Base-by-base conservation (phyloP, 92 coral and sea anemone species). In the Actinernus sp. region DNA sequence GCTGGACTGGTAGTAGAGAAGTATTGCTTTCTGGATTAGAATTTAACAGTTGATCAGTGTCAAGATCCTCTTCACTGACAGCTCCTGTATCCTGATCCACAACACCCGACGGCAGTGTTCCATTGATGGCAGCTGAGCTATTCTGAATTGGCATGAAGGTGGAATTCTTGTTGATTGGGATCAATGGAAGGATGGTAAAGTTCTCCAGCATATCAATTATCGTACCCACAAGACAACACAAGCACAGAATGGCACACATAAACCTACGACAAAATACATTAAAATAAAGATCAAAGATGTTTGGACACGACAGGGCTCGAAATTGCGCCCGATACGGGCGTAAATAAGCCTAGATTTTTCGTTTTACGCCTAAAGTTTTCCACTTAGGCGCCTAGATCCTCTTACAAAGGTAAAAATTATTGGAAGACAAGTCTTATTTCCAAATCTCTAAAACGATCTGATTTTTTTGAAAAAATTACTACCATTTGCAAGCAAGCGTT, bases 171-270 rank as follows among this genome's bases (percentile, higher is more conserved):
- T 45, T 45, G 8, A 17, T 18, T 4, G 52, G 18, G 19, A 45
- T 12, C 10, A 45, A 12, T 27, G 20, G 13, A 13, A 36, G 22
- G 44, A 70, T 17, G 26, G 34, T 19, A 23, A 18, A 8, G n/a
- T 20, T 45, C 38, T 70, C 56, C 4, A 55, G 14, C 31, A 69
- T 13, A 20, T 80, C 87, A 26, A 80, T 13, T 7, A 80, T 1
- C 11, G 87, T 80, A 29, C 87, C 87, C 62, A 57, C 24, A 9
- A 80, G 45, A 26, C 80, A 62, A 24, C 62, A 28, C 1, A 71
- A 20, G 45, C 62, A 55, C 36, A 80, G 58, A 14, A 80, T 19
- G 25, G 66, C 73, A 55, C 78, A 80, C 46, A 80, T 49, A 26
- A 55, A 47, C 30, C 87, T 79, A 38, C 17, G n/a, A n/a, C n/a